A percentile compares a stretch with the other conserved stretches of the same genome.
These are phyloP conservation scores for Drosophila paramelanica DNA, from an alignment of 2,888 invertebrate genomes.

Conservation along the genomic window DNA sequence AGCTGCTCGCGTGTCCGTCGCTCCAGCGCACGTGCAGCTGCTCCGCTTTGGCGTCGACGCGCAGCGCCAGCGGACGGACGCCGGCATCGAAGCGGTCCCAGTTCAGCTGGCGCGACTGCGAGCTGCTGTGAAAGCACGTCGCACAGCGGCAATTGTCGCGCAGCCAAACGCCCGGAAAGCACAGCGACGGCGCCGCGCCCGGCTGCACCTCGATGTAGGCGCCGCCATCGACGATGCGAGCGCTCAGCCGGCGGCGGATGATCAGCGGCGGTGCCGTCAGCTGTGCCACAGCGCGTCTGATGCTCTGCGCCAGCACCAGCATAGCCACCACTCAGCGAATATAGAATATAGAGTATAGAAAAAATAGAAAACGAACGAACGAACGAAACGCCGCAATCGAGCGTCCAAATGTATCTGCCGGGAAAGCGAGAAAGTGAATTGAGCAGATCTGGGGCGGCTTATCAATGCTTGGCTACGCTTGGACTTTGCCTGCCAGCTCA, in stretches of 20 bases:
- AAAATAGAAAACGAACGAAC: not conserved
- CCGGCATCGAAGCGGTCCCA: constrained; percentile 87
- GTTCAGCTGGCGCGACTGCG: constrained; percentile 88
- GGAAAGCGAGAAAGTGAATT: constrained; percentile 29
- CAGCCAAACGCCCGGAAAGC: constrained; percentile 90
- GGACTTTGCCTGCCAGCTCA: constrained; percentile 72
- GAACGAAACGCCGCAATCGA: constrained; percentile 16
- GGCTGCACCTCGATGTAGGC: constrained; percentile 67
- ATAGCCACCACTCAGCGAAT: not conserved
- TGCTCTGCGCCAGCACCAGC: constrained; percentile 44
- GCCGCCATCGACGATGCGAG: constrained; percentile 70
- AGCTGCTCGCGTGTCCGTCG: constrained; percentile 88
- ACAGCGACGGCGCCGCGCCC: constrained; percentile 59
- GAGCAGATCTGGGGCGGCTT: constrained; percentile 18
- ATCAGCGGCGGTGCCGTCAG: not conserved
- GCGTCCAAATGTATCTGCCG: constrained; percentile 18
- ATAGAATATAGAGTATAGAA: too few species aligned
- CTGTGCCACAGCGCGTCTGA: constrained; percentile 19
- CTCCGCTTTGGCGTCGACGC: constrained; percentile 57
- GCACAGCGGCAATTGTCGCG: constrained; percentile 91
- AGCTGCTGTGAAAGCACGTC: constrained; percentile 88
- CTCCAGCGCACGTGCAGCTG: constrained; percentile 86
- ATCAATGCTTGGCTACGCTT: constrained; percentile 37
- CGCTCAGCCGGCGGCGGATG: constrained; percentile 49
- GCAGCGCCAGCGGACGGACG: constrained; percentile 84